These are phyloP conservation scores for Caenorhabditis sp. DNA, from an alignment of 2,888 invertebrate genomes.

Conservation along the genomic window DNA sequence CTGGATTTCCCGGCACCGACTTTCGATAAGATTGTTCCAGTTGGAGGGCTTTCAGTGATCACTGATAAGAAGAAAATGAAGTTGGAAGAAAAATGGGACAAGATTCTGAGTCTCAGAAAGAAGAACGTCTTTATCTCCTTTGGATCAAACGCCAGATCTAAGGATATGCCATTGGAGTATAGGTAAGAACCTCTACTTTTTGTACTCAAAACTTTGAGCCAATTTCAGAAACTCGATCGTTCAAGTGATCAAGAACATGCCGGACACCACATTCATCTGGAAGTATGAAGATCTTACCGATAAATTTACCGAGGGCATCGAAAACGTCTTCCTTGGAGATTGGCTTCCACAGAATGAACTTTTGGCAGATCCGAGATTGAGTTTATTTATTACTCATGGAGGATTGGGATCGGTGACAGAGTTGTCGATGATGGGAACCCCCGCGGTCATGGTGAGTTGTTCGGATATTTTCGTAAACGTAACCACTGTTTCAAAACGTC, in stretches of 20 bases:
- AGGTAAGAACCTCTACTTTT: constrained; percentile 36
- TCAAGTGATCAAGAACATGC: constrained; percentile 56
- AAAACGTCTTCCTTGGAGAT: constrained; percentile 66
- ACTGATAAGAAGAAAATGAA: constrained; percentile 47
- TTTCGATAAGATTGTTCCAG: constrained; percentile 67
- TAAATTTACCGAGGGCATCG: constrained; percentile 39
- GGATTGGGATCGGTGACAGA: constrained; percentile 65
- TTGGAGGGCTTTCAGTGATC: constrained; percentile 65
- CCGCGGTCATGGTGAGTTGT: constrained; percentile 55
- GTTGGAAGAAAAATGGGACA: constrained; percentile 61
- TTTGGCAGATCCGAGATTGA: constrained; percentile 64
- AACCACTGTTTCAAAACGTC: background rate
- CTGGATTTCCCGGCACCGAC: constrained; percentile 72
- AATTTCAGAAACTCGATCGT: constrained; percentile 36
- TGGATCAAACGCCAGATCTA: constrained; percentile 63
- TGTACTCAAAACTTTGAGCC: too few species aligned
- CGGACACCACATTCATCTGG: constrained; percentile 71
- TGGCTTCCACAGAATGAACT: constrained; percentile 63
- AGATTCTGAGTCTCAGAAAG: constrained; percentile 53
- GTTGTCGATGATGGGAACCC: constrained; percentile 66
- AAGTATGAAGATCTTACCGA: constrained; percentile 70
- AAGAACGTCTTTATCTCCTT: constrained; percentile 67
- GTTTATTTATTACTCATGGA: constrained; percentile 70
- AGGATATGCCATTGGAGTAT: constrained; percentile 57
- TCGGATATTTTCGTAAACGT: background rate